Evolutionary conservation across 2,797 vertebrate species (phyloP).

Genomic region (Nothura maculosa): DNA sequence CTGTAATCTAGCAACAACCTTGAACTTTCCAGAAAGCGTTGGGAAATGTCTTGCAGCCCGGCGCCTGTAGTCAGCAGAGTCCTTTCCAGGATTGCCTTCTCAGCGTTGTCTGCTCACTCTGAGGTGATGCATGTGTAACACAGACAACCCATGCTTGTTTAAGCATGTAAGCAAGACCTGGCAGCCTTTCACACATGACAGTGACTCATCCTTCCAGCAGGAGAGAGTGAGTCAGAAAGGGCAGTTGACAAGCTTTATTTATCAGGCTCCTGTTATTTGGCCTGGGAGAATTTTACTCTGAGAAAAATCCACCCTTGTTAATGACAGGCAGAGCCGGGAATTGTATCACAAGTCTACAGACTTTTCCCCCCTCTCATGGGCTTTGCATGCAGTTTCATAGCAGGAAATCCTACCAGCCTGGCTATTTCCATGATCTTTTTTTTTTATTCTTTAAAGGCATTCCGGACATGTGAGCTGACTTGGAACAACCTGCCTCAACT

Average conservation of each 20-base stretch:
- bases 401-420: neutral
- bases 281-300: conserved; percentile 41
- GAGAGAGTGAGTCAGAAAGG: conserved; percentile 73
- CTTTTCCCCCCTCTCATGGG: neutral
- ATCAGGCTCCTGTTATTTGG: conserved; percentile 66
- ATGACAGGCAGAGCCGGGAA: conserved; percentile 46
- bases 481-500: neutral
- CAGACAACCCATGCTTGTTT: conserved; percentile 52
- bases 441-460: neutral
- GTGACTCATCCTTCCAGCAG: conserved; percentile 64
- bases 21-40: conserved; percentile 53
- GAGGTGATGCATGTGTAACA: neutral
- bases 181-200: conserved; percentile 56
- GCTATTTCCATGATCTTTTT: neutral
- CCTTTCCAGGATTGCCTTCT: conserved; percentile 35
- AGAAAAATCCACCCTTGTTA: conserved; percentile 58
- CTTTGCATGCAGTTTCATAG: neutral
- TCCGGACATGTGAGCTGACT: neutral
- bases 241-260: conserved; percentile 67
- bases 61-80: conserved; percentile 61
- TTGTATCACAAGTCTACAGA: neutral
- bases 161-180: conserved; percentile 61
- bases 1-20: conserved; percentile 29
- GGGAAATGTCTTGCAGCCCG: conserved; percentile 60
- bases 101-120: conserved; percentile 2